These are phyloP conservation scores for Passer domesticus DNA, from an alignment of 2,113 vertebrate genomes.

Conservation along the genomic window DNA sequence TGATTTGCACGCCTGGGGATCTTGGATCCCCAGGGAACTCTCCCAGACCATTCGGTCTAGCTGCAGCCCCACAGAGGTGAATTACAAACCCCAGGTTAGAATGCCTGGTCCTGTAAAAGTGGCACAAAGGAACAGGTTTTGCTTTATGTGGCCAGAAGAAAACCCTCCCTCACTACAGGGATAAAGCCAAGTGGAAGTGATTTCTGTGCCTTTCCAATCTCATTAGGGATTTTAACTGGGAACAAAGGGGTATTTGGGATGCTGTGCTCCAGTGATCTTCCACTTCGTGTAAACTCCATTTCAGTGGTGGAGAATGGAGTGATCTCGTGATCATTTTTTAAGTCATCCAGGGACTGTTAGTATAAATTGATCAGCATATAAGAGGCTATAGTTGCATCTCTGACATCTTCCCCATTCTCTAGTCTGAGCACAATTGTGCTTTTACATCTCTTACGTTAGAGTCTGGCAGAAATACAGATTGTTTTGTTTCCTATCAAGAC, in stretches of 20 bases:
- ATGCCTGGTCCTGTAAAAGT: not conserved
- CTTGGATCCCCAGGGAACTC: not conserved
- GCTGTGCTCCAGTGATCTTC: not conserved
- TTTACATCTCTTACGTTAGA: not conserved
- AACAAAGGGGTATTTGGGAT: not conserved
- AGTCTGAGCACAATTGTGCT: not conserved
- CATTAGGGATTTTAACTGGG: not conserved
- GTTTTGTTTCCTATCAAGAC: not conserved
- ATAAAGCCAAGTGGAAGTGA: not conserved
- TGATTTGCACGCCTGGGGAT: accelerated
- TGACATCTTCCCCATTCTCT: not conserved
- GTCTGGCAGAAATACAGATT: not conserved
- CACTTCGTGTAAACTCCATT: not conserved
- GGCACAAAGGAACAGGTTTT: not conserved
- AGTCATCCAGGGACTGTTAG: not conserved
- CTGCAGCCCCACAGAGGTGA: not conserved
- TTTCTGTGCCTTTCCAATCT: not conserved
- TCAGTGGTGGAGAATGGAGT: not conserved
- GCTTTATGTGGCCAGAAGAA: not conserved
- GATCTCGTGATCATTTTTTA: not conserved
- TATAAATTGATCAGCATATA: not conserved
- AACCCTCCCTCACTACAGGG: not conserved
- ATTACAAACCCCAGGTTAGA: not conserved
- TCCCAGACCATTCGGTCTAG: not conserved
- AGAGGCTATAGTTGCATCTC: not conserved